Percentiles rank a stretch among this genome's conserved stretches.
phyloP scores from a whole-genome alignment of 2,888 invertebrate genomes.

The Drosophila merina region DNA sequence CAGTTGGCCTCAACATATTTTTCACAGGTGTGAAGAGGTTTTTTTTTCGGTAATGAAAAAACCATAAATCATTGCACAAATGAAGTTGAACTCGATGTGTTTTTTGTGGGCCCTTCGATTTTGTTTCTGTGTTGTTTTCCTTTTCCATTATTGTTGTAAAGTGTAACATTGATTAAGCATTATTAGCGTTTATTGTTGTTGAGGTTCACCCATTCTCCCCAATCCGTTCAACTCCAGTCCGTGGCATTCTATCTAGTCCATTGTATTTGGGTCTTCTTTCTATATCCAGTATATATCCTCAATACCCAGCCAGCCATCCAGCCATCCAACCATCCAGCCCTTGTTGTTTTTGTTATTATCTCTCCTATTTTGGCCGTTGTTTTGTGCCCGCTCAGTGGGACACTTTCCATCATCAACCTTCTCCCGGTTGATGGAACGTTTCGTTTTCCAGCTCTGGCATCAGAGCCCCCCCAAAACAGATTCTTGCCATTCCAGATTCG shows the following conservation, averaged over 20 bases:
- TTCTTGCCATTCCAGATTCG: conserved; percentile 16
- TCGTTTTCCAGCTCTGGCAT: conserved; percentile 61
- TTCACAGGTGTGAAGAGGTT: conserved; percentile 73
- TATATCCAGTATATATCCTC: conserved; percentile 19
- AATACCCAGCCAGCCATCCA: too few species aligned
- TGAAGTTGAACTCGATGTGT: conserved; percentile 59
- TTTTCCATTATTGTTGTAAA: conserved; percentile 64
- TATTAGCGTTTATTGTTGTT: conserved; percentile 76
- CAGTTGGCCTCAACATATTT: conserved; percentile 55
- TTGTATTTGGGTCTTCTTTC: conserved; percentile 49
- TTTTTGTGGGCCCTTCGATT: conserved; percentile 29
- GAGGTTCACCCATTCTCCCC: conserved; percentile 42
- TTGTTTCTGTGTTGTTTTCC: conserved; percentile 33
- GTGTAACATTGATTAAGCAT: conserved; percentile 82
- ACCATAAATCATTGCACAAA: conserved; percentile 74
- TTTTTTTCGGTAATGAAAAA: conserved; percentile 60
- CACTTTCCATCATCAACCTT: conserved; percentile 77
- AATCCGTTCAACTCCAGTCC: conserved; percentile 13
- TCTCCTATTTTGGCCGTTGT: conserved; percentile 45
- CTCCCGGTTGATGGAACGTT: conserved; percentile 72
- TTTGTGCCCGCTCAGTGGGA: conserved; percentile 71
- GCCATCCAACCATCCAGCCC: background rate
- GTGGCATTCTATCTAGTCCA: conserved; percentile 32
- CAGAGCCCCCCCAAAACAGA: conserved; percentile 34
- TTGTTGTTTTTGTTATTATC: conserved; percentile 36